Evolutionary conservation across 92 coral and sea anemone species (phyloP), one percentile per base, ranked within the genome.

Genomic region (Siderastrea radians): DNA sequence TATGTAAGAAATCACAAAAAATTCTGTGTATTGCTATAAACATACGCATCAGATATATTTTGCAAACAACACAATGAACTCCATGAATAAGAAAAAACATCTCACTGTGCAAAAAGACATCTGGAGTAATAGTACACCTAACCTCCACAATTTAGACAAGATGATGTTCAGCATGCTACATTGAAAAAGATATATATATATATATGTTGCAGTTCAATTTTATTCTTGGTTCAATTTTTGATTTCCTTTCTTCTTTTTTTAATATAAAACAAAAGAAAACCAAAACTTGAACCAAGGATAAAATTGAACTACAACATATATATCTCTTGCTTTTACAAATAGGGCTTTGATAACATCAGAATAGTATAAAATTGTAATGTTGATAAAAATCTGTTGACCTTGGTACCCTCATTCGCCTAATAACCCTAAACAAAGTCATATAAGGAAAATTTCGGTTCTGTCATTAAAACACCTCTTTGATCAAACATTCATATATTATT

Each of bases 311-410:
- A 57, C 61, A 57, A 57, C 13, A 57, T 14, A 57, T 57, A 57
- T 14, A 43, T 49, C 3, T 6, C 1, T 38, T 13, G 70, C 70
- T 26, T 38, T 1, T 17, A 19, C 6, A 38, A 44, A 49, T 14
- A 48, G n/a, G 38, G 14, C 66, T 75, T 0, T 44, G 66, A 75
- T 55, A 75, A 44, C 59, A 74, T 74, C 78, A 52, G 78, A 9
- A 52, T 49, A 73, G 49, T 51, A 15, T 1, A 5, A 7, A 59
- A 7, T 13, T 5, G 5, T 53, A 53, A 53, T 55, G 38, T 15
- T 45, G 65, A 75, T 75, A 55, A 55, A 43, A 75, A 75, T 75
- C 80, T 75, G 67, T 75, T 57, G 51, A 57, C 80, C 52, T 54
- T 54, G 45, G 79, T 49, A 74, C 53, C 47, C 59, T 74, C 10